Conservation (phyloP, 2,888 invertebrate genomes). For the Diarsia rubi region DNA sequence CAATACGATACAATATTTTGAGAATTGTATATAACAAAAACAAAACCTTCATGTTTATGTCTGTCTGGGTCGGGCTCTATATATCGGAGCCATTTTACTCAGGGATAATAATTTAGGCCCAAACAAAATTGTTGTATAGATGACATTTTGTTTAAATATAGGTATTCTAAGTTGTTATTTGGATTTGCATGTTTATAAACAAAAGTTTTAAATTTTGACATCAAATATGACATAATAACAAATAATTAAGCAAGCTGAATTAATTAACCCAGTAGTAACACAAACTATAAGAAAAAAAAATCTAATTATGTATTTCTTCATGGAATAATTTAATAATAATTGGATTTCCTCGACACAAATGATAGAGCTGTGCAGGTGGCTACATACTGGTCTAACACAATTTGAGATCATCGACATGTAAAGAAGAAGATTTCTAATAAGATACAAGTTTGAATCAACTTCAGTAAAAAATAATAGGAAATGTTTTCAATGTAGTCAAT, state of each 20-base stretch:
- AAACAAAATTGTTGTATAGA: not conserved
- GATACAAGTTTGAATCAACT: slow-evolving; percentile 7
- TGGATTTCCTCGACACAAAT: too few species aligned
- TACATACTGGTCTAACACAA: too few species aligned
- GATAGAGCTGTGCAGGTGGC: too few species aligned
- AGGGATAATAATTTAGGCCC: not conserved
- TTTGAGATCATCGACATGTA: too few species aligned
- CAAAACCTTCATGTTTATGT: not conserved
- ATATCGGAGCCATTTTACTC: not conserved
- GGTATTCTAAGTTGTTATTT: not conserved
- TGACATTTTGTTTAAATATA: not conserved
- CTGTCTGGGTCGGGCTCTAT: not conserved
- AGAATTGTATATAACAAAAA: not conserved
- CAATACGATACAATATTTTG: not conserved
- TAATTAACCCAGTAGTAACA: not conserved
- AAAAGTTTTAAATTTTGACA: not conserved
- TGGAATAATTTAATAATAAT: too few species aligned
- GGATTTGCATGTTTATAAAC: not conserved
- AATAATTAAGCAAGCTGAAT: not conserved
- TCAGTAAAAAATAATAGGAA: not conserved
- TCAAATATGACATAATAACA: not conserved
- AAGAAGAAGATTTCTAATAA: too few species aligned
- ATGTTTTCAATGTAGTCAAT: slow-evolving; percentile 20
- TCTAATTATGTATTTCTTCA: not conserved
- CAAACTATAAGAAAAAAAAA: not conserved